Evolutionary conservation across 2,888 invertebrate species (phyloP), one percentile per base, ranked within the genome.

Genomic region (Germaria angustata): DNA sequence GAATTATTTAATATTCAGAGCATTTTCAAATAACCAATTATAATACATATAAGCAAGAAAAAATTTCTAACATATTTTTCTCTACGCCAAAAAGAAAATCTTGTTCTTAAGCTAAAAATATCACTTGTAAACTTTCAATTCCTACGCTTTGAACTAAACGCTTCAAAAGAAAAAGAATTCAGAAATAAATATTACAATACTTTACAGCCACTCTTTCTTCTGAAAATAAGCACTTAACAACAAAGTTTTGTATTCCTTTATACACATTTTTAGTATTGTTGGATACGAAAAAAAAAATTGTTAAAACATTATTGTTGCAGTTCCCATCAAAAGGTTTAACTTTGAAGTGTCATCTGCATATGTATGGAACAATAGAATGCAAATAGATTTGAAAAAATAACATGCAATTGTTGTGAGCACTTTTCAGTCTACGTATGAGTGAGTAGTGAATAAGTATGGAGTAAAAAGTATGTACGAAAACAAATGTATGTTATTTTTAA

Each of bases 271-370:
- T 68, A 73, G 63, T 72, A 72, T 77, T 66, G 76, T 71, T 55
- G 39, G 17, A 11, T 24, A 39, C n/a, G 36, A 51, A 57, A 66
- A 22, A 63, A 51, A 8, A 20, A 24, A 69, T n/a, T 39, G 55
- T 55, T 17, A 36, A 66, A 55, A 55, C 9, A 32, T 69, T 69
- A 4, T n/a, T 55, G 68, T 69, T 68, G 68, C 69, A 78, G 55
- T 75, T 71, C 41, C 53, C 77, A 49, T 78, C 81, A 81, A 79
- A 84, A 81, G 80, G 82, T 84, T 85, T 85, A 85, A 85, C 84
- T 85, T 80, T 85, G 73, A 80, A 83, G 85, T 83, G 76, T 83
- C 85, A 83, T 83, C 66, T 81, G 81, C 80, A 82, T 82, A 44
- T 72, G 75, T 59, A 59, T 41, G 55, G 55, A 78, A 81, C 81